phyloP scores from a whole-genome alignment of 2,113 vertebrate species.

The Cyanocitta stelleri region DNA sequence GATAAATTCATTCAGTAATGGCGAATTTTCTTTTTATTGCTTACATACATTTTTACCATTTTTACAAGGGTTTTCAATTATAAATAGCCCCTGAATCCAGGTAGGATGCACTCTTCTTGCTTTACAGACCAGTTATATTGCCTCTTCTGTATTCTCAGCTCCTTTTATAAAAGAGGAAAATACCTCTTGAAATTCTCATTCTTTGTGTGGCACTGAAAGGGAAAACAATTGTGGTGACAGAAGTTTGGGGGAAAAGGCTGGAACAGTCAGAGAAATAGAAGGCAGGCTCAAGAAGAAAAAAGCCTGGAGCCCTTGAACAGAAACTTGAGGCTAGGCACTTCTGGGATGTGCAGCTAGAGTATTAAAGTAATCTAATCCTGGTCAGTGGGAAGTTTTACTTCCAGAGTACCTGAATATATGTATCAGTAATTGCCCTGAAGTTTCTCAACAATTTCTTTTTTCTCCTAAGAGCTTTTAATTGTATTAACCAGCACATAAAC shows the following conservation, averaged over 20 bases:
- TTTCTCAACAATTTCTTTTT: background rate
- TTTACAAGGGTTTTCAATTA: background rate
- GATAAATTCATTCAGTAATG: background rate
- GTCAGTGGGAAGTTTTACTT: background rate
- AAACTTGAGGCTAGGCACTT: background rate
- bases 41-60: background rate
- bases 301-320: background rate
- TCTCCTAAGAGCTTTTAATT: background rate
- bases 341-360: background rate
- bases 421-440: background rate
- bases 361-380: background rate
- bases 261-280: background rate
- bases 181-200: background rate
- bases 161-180: background rate
- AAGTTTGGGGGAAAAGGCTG: background rate
- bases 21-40: background rate
- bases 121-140: background rate
- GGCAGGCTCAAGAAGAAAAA: background rate
- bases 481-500: background rate
- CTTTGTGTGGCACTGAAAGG: background rate
- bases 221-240: background rate
- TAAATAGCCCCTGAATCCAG: background rate
- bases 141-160: background rate
- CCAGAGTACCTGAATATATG: background rate
- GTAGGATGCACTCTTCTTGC: background rate